Base-by-base conservation (phyloP, 2,888 invertebrate genomes). In the Mamestra brassicae region DNA sequence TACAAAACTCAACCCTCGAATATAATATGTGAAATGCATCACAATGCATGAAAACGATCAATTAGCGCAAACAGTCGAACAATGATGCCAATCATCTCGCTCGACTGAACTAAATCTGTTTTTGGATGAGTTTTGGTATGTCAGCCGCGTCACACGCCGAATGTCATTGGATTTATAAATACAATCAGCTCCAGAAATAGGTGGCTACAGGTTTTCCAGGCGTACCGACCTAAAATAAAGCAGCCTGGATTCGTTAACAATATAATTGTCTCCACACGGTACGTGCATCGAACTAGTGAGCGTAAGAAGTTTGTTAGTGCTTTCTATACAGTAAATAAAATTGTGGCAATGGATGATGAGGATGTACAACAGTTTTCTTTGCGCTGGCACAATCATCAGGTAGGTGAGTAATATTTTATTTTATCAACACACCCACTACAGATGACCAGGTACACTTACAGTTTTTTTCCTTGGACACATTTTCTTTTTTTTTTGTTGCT, bases 331-430 rank as follows among this genome's bases (percentile, higher is more conserved):
- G 13, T 87, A 81, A 87, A 26, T 26, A 26, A 26, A 26, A 88
- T 88, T 84, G 85, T 87, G 89, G 87, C 88, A 89, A 97, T 96
- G 96, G 96, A 96, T 93, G 97, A 97, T 92, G 97, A 97, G 91
- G 97, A 97, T 86, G 95, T 97, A 89, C 98, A 98, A 94, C 98
- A 98, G 94, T 98, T 98, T 95, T 98, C 98, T 94, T 97, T 98
- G 91, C 97, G 98, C 93, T 98, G 98, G 98, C 98, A 98, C 95
- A 98, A 98, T 95, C 98, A 97, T 94, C 97, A 97, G 97, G 97
- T 97, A 97, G 97, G 97, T 95, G 92, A 96, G 96, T 96, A 95
- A 89, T 93, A 90, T 85, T 91, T 91, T 92, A 90, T 89, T 90
- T 87, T 89, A 81, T 85, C 87, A 86, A 91, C 89, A 94, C 93